These are phyloP conservation scores for Danaus melanippus DNA, from an alignment of 1,140 invertebrate species.

Conservation along the genomic window DNA sequence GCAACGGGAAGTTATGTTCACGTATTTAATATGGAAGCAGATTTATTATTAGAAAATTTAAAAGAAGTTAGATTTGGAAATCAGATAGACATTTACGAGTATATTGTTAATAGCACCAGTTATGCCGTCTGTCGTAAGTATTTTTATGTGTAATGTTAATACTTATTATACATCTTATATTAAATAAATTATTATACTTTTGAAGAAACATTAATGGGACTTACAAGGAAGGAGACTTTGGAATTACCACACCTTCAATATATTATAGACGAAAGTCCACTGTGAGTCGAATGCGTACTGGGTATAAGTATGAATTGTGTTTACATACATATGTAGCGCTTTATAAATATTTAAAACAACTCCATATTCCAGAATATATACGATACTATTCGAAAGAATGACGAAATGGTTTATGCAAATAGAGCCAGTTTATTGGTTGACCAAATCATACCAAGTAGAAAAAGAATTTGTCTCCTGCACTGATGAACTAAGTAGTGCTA, in stretches of 20 bases:
- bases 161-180: no score
- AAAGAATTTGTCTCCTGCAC: constrained; percentile 68
- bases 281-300: no score
- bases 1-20: constrained; percentile 39
- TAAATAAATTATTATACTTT: constrained; percentile 11
- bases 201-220: constrained; percentile 47
- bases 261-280: constrained; percentile 27
- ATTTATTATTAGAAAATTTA: constrained; percentile 28
- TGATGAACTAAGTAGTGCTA: constrained; percentile 66
- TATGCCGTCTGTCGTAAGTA: constrained; percentile 48
- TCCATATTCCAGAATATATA: constrained; percentile 51
- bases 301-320: constrained; percentile 21
- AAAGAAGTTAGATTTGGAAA: constrained; percentile 17
- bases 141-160: background rate
- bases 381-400: constrained; percentile 68
- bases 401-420: constrained; percentile 75
- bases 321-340: no score
- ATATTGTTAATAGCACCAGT: constrained; percentile 41
- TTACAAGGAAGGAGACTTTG: constrained; percentile 37
- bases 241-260: constrained; percentile 32
- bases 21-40: constrained; percentile 40
- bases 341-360: background rate
- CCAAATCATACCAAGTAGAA: constrained; percentile 60
- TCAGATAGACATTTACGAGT: constrained; percentile 41
- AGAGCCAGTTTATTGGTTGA: constrained; percentile 71